phyloP scores from a whole-genome alignment of 2,888 invertebrate genomes.

The Gari tellinella region DNA sequence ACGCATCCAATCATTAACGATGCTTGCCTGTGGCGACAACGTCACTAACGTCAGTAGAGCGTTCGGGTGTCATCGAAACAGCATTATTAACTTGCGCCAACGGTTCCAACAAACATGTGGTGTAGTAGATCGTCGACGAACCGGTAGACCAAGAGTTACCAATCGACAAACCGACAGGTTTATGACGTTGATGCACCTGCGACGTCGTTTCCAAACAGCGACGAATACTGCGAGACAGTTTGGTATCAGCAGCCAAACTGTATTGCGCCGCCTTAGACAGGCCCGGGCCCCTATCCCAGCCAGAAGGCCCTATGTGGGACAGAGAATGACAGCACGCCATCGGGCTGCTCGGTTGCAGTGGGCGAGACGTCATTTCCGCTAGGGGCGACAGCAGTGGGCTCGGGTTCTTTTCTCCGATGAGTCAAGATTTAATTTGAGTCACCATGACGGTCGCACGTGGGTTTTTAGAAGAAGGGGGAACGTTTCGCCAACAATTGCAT shows the following conservation, averaged over 20 bases:
- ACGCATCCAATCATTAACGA: slow-evolving; percentile 10
- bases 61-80: slow-evolving; percentile 10
- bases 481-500: slow-evolving; percentile 13
- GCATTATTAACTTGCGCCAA: not conserved
- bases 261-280: slow-evolving; percentile 11
- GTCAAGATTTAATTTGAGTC: slow-evolving; percentile 12
- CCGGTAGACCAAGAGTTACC: slow-evolving; percentile 5
- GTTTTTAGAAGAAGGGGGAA: slow-evolving; percentile 9
- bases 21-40: slow-evolving; percentile 13
- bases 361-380: slow-evolving; percentile 11
- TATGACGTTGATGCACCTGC: slow-evolving; percentile 17
- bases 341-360: slow-evolving; percentile 13
- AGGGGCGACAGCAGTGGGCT: not conserved
- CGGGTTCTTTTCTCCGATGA: slow-evolving; percentile 13
- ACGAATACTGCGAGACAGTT: slow-evolving; percentile 14
- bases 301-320: slow-evolving; percentile 15
- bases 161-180: slow-evolving; percentile 6
- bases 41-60: slow-evolving; percentile 5
- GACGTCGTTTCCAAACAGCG: slow-evolving; percentile 16
- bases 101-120: slow-evolving; percentile 11
- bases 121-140: slow-evolving; percentile 18
- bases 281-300: not conserved
- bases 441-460: slow-evolving; percentile 7
- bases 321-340: slow-evolving; percentile 10
- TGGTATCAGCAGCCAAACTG: slow-evolving; percentile 20